Conservation (phyloP, 2,113 vertebrate species). For the Triplophysa tibetana region DNA sequence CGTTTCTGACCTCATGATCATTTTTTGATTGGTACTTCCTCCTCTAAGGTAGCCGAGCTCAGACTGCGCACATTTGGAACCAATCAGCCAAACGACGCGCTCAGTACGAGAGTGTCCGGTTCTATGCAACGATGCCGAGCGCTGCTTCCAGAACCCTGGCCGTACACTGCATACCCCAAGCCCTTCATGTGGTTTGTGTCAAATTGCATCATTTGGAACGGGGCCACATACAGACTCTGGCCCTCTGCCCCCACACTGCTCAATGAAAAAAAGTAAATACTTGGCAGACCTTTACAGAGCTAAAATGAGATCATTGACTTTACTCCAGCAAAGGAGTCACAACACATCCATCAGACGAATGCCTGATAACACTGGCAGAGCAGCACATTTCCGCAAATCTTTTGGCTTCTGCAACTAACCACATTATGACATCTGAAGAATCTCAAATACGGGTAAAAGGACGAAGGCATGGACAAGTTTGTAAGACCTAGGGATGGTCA, state of each 20-base stretch:
- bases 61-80: constrained; percentile 53
- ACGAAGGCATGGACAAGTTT: constrained; percentile 10
- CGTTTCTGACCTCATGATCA: constrained; percentile 28
- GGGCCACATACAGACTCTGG: constrained; percentile 54
- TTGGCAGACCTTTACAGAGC: constrained; percentile 65
- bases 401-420: constrained; percentile 36
- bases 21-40: constrained; percentile 47
- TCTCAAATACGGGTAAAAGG: constrained; percentile 32
- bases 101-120: constrained; percentile 38
- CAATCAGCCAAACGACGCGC: constrained; percentile 51
- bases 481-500: constrained; percentile 25
- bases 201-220: constrained; percentile 65
- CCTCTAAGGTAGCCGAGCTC: constrained; percentile 34
- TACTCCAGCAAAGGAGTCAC: constrained; percentile 54
- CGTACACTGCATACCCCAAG: constrained; percentile 23
- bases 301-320: constrained; percentile 63
- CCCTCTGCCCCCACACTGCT: constrained; percentile 46
- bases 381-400: constrained; percentile 30
- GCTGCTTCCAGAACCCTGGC: constrained; percentile 44
- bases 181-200: constrained; percentile 61
- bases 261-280: constrained; percentile 53
- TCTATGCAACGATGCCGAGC: constrained; percentile 16
- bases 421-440: constrained; percentile 46
- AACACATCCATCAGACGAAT: constrained; percentile 54
- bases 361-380: constrained; percentile 45